Evolutionary conservation across 2,797 vertebrate genomes (phyloP).

Genomic region (Channallabes apus): DNA sequence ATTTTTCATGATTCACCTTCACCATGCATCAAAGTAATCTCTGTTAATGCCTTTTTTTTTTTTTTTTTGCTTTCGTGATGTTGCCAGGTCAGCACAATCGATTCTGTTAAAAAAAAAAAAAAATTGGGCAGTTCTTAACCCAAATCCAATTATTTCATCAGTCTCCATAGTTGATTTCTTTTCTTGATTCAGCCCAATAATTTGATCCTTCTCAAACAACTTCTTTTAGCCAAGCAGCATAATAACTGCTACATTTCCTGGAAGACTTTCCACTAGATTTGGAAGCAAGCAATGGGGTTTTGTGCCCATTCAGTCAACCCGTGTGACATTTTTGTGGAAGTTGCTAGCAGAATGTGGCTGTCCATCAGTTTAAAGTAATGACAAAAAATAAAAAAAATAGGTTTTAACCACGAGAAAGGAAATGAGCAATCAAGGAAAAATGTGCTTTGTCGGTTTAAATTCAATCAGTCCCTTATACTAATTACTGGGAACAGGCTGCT

Average conservation of each 20-base stretch:
- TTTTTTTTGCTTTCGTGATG: too few relatives aligned
- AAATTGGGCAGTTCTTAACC: too few relatives aligned
- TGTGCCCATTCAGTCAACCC: background rate
- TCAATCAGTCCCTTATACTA: constrained; percentile 2
- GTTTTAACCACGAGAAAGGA: constrained; percentile 20
- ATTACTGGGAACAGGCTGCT: constrained; percentile 11
- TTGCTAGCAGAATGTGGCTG: background rate
- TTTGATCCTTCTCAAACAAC: too few relatives aligned
- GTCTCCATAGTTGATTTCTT: too few relatives aligned
- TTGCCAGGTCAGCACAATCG: too few relatives aligned
- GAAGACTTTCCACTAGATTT: background rate
- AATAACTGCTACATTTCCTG: background rate
- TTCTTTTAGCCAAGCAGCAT: too few relatives aligned
- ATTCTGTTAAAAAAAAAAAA: too few relatives aligned
- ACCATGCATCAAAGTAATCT: too few relatives aligned
- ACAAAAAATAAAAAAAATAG: constrained; percentile 17
- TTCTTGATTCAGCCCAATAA: too few relatives aligned
- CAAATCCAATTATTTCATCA: too few relatives aligned
- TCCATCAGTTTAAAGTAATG: constrained; percentile 2
- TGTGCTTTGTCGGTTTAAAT: constrained; percentile 25
- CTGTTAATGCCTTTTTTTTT: too few relatives aligned
- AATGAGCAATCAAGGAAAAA: constrained; percentile 26
- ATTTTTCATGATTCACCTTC: too few relatives aligned
- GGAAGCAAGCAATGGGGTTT: background rate
- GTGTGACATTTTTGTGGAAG: background rate